Conservation (phyloP, 2,888 invertebrate species). For the Mycalesis mineus region DNA sequence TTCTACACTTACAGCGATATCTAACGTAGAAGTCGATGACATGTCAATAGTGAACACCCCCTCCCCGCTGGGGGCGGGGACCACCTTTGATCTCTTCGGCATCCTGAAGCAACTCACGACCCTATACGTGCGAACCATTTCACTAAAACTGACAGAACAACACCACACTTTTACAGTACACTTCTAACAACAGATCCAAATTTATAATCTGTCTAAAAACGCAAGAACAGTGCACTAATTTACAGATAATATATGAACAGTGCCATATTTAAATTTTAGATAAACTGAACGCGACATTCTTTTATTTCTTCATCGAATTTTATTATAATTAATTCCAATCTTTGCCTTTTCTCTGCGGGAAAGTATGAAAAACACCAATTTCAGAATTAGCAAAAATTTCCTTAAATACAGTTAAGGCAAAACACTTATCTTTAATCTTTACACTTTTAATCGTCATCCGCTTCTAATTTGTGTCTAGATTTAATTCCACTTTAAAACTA, state of each 20-base stretch:
- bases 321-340: too few species aligned
- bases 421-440: too few species aligned
- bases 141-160: slow-evolving; percentile 13
- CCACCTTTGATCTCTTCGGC: slow-evolving; percentile 60
- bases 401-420: not conserved
- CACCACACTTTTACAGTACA: not conserved
- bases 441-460: too few species aligned
- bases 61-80: slow-evolving; percentile 50
- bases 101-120: slow-evolving; percentile 59
- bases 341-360: too few species aligned
- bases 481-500: too few species aligned
- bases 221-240: not conserved
- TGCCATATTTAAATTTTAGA: too few species aligned
- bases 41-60: slow-evolving; percentile 60
- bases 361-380: not conserved
- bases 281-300: not conserved
- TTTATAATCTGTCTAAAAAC: not conserved
- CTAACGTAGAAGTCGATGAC: slow-evolving; percentile 50
- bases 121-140: slow-evolving; percentile 63
- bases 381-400: too few species aligned
- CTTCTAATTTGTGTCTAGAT: not conserved
- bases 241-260: not conserved
- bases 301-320: too few species aligned
- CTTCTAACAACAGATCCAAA: not conserved
- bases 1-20: slow-evolving; percentile 56